Base-by-base conservation (phyloP, 2,888 invertebrate genomes). In the Anarsia innoxiella region DNA sequence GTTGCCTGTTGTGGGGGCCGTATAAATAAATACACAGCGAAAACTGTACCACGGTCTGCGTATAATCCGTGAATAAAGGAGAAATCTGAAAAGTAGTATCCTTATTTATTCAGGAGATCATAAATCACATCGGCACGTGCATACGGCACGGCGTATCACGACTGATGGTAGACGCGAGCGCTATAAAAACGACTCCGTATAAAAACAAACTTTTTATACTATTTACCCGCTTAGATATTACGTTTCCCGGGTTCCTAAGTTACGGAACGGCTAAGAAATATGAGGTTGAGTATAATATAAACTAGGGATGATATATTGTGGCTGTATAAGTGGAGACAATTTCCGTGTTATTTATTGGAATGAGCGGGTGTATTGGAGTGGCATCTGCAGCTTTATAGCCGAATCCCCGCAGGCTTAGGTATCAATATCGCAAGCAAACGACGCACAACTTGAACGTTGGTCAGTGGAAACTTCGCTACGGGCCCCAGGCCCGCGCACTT, bases 91-190 rank as follows among this genome's bases (percentile, higher is more conserved):
- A 59, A 59, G 58, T 61, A 64, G 59, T 62, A 61, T 62, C 56
- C 52, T 72, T 74, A 76, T 77, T 73, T 77, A 79, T 80, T 75
- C 74, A 71, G 64, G 62, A 46, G 60, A 59, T 52, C 59, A 72
- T 80, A 82, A 79, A 79, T 82, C 79, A 80, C 59, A 68, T 69
- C 62, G 68, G 67, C 78, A 76, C 78, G 74, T 78, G 78, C 64
- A 56, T 51, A 51, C 58, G 61, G 65, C 68, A 61, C 47, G 44
- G 46, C 48, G 56, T 53, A 56, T 47, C 48, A 48, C 46, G 53
- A 61, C 52, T 57, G 60, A 60, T 51, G 50, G 39, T 31, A 44
- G 43, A n/a, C 35, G 29, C 35, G 39, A 9, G n/a, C 28, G 27
- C 29, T 32, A 36, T 39, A 42, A 39, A 37, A 39, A 38, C 38